These are phyloP conservation scores for Tenodera sinensis DNA, from an alignment of 2,888 invertebrate genomes.

Conservation along the genomic window DNA sequence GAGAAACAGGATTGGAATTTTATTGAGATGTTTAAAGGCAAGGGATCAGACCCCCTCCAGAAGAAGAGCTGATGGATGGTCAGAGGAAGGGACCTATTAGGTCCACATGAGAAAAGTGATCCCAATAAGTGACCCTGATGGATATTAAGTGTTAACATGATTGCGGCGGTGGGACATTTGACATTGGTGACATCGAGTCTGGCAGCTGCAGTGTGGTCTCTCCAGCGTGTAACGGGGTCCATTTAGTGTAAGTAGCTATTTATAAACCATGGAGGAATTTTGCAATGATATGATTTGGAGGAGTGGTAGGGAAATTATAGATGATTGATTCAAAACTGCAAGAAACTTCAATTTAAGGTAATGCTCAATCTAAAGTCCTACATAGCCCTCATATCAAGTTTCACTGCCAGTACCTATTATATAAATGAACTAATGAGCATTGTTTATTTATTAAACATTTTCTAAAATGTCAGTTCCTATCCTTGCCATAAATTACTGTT, in stretches of 20 bases:
- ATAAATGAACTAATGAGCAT: too few species aligned
- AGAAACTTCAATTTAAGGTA: not conserved
- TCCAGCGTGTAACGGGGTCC: not conserved
- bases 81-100: slow-evolving; percentile 7
- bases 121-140: not conserved
- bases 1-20: not conserved
- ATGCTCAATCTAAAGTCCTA: not conserved
- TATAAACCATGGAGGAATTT: not conserved
- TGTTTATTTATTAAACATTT: too few species aligned
- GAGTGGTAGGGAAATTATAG: not conserved
- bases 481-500: too few species aligned
- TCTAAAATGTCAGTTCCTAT: too few species aligned
- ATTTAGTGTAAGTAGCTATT: not conserved
- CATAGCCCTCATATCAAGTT: not conserved
- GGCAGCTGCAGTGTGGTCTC: not conserved
- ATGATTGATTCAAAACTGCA: not conserved
- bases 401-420: not conserved
- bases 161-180: not conserved
- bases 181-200: not conserved
- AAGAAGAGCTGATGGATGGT: not conserved
- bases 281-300: not conserved
- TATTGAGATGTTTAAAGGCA: not conserved
- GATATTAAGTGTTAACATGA: not conserved
- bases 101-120: not conserved
- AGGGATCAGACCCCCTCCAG: not conserved